Evolutionary conservation across 2,797 vertebrate genomes (phyloP).

Genomic region (Mycteria americana): DNA sequence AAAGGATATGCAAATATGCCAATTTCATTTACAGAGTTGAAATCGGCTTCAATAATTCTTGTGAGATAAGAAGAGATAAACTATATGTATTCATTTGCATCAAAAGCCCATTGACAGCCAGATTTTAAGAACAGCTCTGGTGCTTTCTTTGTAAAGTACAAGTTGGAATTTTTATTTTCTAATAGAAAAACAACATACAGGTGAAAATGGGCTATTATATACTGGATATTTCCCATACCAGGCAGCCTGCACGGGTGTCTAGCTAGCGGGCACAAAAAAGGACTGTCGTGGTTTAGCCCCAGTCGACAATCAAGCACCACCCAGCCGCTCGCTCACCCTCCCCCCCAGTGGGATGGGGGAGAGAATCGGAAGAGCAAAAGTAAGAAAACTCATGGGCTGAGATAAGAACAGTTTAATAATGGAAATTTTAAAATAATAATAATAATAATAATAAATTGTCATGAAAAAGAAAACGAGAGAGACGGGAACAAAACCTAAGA

Average conservation of each 20-base stretch:
- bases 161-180: constrained; percentile 9
- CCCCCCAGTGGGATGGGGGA: too few relatives aligned
- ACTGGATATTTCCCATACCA: not conserved
- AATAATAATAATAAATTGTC: too few relatives aligned
- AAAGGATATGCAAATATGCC: constrained; percentile 40
- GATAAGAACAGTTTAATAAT: too few relatives aligned
- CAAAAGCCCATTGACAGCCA: not conserved
- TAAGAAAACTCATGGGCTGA: too few relatives aligned
- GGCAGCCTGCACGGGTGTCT: not conserved
- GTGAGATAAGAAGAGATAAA: constrained; percentile 50
- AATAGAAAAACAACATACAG: not conserved
- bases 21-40: constrained; percentile 47
- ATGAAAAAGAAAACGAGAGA: too few relatives aligned
- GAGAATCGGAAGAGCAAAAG: too few relatives aligned
- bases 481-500: too few relatives aligned
- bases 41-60: constrained; percentile 47
- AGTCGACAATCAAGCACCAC: too few relatives aligned
- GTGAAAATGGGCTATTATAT: not conserved
- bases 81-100: constrained; percentile 29
- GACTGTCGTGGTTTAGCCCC: too few relatives aligned
- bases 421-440: too few relatives aligned
- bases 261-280: not conserved
- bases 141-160: not conserved
- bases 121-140: constrained; percentile 13
- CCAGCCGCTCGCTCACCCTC: too few relatives aligned